Evolutionary conservation across 2,113 vertebrate species (phyloP).

Genomic region (Cyprinus carpio): DNA sequence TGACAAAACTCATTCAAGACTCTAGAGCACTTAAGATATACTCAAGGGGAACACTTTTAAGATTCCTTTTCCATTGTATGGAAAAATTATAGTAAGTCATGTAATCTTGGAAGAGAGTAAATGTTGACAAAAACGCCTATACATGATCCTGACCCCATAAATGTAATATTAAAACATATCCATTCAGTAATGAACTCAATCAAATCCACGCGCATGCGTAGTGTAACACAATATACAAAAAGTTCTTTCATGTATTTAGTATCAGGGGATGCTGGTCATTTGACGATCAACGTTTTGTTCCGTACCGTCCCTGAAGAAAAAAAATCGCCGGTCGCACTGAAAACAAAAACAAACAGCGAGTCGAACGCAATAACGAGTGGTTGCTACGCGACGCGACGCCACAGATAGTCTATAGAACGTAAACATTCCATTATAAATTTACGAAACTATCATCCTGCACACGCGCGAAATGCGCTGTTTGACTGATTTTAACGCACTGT

Average conservation of each 20-base stretch:
- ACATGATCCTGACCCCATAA: background rate
- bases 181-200: background rate
- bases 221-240: background rate
- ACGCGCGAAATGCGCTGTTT: background rate
- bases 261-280: background rate
- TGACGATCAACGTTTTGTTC: background rate
- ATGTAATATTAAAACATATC: background rate
- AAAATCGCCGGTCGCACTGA: background rate
- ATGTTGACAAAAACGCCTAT: background rate
- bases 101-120: background rate
- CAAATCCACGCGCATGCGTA: background rate
- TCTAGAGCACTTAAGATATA: background rate
- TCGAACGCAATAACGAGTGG: background rate
- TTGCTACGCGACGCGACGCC: slow-evolving; percentile 32
- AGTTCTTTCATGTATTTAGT: background rate
- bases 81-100: background rate
- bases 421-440: background rate
- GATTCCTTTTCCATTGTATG: background rate
- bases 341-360: background rate
- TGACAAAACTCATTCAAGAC: background rate
- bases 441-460: background rate
- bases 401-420: background rate
- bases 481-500: background rate
- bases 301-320: background rate
- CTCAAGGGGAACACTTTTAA: background rate